A percentile compares a stretch with the other conserved stretches of the same genome.
phyloP scores from a whole-genome alignment of 92 coral and sea anemone genomes.

The Montipora capitata region DNA sequence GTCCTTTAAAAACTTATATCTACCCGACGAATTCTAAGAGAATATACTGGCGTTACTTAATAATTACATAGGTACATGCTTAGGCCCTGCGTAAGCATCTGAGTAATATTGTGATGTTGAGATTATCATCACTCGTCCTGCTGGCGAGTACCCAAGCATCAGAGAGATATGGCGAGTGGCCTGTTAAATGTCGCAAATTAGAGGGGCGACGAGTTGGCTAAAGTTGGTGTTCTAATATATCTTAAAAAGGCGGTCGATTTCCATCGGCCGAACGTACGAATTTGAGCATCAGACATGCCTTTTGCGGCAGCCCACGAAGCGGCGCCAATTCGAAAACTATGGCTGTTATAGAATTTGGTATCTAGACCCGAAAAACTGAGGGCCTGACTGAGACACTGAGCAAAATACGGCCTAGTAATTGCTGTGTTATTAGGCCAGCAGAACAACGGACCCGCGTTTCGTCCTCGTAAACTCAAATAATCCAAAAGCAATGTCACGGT shows the following conservation, averaged over 20 bases:
- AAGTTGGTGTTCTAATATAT: constrained; percentile 20
- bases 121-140: not conserved
- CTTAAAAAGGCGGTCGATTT: constrained; percentile 33
- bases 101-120: too few relatives aligned
- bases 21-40: too few relatives aligned
- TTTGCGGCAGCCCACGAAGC: constrained; percentile 59
- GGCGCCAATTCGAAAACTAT: constrained; percentile 48
- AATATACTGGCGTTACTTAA: too few relatives aligned
- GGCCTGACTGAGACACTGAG: constrained; percentile 1
- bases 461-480: constrained; percentile 13
- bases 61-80: too few relatives aligned
- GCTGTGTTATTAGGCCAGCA: constrained; percentile 38
- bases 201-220: not conserved
- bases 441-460: constrained; percentile 29
- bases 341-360: constrained; percentile 21
- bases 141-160: not conserved
- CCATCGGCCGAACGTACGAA: constrained; percentile 39
- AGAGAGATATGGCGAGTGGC: not conserved
- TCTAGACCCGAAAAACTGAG: constrained; percentile 37
- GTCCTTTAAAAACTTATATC: too few relatives aligned
- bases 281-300: constrained; percentile 47
- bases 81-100: too few relatives aligned
- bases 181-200: not conserved
- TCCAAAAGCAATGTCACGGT: constrained; percentile 25
- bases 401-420: constrained; percentile 7